Base-by-base conservation (phyloP, 2,113 vertebrate genomes). In the Maylandia zebra region DNA sequence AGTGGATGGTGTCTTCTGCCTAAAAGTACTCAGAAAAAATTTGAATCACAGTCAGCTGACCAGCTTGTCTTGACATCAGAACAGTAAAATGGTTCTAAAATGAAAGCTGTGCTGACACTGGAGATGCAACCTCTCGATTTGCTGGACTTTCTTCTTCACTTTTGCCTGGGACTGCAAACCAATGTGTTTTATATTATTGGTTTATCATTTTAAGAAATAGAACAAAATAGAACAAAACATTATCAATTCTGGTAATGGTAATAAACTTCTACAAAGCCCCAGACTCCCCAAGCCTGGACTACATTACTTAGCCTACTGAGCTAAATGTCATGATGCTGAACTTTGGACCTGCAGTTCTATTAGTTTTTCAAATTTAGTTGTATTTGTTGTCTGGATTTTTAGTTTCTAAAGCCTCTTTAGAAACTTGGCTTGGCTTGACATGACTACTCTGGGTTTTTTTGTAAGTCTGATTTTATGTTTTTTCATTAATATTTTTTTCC, bases 371-470 rank as follows among this genome's bases (percentile, higher is more conserved):
- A 5, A 74, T 45, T 45, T 27, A 74, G 38, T 45, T 74, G 22
- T 74, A 45, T 45, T 74, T 45, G 17, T 17, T 74, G 22, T 74
- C 38, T 45, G 69, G 0, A 16, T 27, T 74, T 74, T 66, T 22
- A 8, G 61, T 66, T 22, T 38, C 34, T 38, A 22, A 66, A 38
- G 10, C 34, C 61, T 13, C 34, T 64, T 64, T 64, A 64, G 30
- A 64, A 64, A 64, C 16, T 61, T 2, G 0, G 59, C 59, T 64
- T 5, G 4, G 34, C 32, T 38, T 7, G 19, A 66, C 34, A 36
- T 19, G 8, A 61, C 57, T 10, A 61, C 57, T 61, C 8, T 0
- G 2, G 9, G 0, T 4, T 36, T 64, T 64, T 66, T 2, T 12
- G 34, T 4, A 27, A 74, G 41, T 74, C 41, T 45, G 69, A 27